Evolutionary conservation across 1,140 invertebrate genomes (phyloP), one percentile per base, ranked within the genome.

Genomic region (Microplitis mediator): DNA sequence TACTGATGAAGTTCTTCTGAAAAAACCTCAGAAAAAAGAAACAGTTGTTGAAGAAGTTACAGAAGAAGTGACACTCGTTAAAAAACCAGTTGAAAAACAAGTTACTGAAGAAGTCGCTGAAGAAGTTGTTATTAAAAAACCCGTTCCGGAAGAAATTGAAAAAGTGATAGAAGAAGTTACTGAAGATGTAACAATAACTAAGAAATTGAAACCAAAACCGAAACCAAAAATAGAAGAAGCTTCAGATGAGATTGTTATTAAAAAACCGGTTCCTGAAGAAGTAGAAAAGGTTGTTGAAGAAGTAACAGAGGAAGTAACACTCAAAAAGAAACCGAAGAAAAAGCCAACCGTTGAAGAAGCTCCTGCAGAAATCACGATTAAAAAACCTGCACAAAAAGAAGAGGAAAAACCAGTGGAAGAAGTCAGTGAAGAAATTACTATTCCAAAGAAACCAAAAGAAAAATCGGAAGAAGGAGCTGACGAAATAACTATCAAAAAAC

Each of bases 11-110:
- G 72, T 82, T 56, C 78, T 60, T 35, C 78, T 69, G 63, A 86
- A 72, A 73, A 80, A 76, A 72, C 74, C 65, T 75, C 74, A 63
- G 72, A 60, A 80, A 77, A 63, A 80, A 82, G 50, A 76, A 1
- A 32, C 56, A 86, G 14, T 78, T n/a, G 71, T 77, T 76, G 73
- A 87, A 86, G 71, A 87, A 86, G 71, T 71, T 0, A 58, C 74
- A 5, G 72, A 81, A 61, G 61, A 76, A 39, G 56, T 81, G 4
- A 76, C 63, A 8, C 39, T 81, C 16, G 77, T 75, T 73, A 77
- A 75, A 35, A 75, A 71, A 52, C 66, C 69, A 34, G 76, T 77
- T 60, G 70, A 76, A 66, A 77, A 76, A 68, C 72, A 71, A 66
- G 64, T 74, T 4, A 6, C 23, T 11, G 77, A 77, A 56, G 76